Evolutionary conservation across 2,888 invertebrate genomes (phyloP), one percentile per base, ranked within the genome.

Genomic region (Lysandra coridon): DNA sequence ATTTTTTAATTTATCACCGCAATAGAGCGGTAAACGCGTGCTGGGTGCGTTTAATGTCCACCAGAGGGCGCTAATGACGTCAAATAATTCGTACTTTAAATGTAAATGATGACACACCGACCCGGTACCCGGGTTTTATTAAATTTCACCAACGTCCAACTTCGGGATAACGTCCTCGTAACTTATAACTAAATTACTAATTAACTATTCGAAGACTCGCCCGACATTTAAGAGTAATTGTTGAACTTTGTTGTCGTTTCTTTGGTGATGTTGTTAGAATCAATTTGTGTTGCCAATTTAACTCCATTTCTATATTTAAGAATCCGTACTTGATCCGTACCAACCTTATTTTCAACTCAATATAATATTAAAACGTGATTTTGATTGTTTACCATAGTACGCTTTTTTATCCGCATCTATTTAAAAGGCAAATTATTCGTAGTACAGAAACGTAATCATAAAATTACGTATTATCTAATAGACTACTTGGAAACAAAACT

Each of bases 1-100:
- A 90, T 91, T 88, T 88, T 91, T 90, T 90, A 92, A 92, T 92
- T 93, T 93, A 92, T 91, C 91, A 90, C 87, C 86, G 88, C 87
- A 88, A 90, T 90, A 89, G 87, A 87, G 85, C 83, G 83, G 83
- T 82, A 83, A 85, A 88, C 88, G 88, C 89, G 90, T 90, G 91
- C 89, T 93, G 91, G 92, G 92, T 94, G 94, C 94, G 93, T 92
- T 94, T 94, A 92, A 94, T 92, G 85, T 90, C 89, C 87, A 85
- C 84, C 90, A 88, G 91, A 89, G 92, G 91, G 92, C 92, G 92
- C 94, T 93, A 94, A 94, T 94, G 94, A 93, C 91, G 87, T 92
- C 93, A 91, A 92, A 94, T 94, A 94, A 94, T 93, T 93, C 94
- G 92, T 92, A 90, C 94, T 94, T 94, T 94, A 93, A 92, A 94